Conservation (phyloP, 2,113 vertebrate species). For the Petromus typicus region DNA sequence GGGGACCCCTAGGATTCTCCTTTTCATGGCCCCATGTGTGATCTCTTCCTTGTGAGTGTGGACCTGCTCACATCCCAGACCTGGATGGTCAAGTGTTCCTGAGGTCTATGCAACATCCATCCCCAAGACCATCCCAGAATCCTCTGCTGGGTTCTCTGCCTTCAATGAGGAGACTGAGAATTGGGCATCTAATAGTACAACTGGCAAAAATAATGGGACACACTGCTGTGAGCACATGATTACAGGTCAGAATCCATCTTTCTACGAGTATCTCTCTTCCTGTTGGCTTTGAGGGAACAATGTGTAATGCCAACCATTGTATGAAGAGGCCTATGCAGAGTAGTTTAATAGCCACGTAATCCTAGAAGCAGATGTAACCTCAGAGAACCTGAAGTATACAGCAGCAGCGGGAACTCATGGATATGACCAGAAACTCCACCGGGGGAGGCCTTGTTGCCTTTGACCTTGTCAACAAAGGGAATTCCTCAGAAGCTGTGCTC, state of each 20-base stretch:
- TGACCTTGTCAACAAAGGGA: neutral
- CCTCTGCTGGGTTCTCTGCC: neutral
- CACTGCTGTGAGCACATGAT: neutral
- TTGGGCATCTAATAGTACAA: neutral
- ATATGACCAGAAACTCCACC: neutral
- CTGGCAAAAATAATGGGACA: neutral
- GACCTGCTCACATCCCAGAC: neutral
- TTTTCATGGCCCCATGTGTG: neutral
- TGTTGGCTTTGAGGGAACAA: neutral
- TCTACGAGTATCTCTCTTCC: neutral
- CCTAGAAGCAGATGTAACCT: neutral
- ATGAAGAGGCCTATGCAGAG: neutral
- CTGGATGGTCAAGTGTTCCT: neutral
- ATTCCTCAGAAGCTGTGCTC: neutral
- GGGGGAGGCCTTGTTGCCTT: neutral
- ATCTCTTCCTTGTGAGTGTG: neutral
- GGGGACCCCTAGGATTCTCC: too few species aligned
- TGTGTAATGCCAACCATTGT: neutral
- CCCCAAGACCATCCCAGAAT: neutral
- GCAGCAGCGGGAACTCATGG: neutral
- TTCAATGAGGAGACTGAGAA: neutral
- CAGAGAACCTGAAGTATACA: neutral
- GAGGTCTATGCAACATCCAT: neutral
- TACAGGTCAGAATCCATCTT: neutral
- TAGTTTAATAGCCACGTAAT: neutral